A percentile compares a stretch with the other conserved stretches of the same genome.
Evolutionary conservation across 1,140 invertebrate genomes (phyloP).

Genomic region (Agrypnia vestita): DNA sequence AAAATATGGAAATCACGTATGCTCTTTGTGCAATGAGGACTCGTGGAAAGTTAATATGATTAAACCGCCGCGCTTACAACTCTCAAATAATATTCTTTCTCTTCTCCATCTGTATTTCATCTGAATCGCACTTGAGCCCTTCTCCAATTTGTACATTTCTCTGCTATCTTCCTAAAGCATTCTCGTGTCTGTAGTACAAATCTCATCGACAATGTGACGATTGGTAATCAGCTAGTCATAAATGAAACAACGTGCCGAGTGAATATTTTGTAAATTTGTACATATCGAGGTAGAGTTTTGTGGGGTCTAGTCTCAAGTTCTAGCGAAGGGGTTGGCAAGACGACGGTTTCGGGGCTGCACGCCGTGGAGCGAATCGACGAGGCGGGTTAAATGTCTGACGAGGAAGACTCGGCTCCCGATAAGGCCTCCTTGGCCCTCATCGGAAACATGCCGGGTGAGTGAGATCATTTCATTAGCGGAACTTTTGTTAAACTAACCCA

Average conservation of each 20-base stretch:
- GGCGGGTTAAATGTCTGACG: constrained; percentile 57
- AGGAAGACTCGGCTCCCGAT: constrained; percentile 51
- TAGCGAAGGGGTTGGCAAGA: neutral
- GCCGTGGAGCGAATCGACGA: constrained; percentile 22
- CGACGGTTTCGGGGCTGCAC: neutral
- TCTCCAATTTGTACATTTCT: too few relatives aligned
- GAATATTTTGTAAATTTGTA: constrained; percentile 18
- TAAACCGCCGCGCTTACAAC: neutral
- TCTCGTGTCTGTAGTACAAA: too few relatives aligned
- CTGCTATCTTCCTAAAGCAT: too few relatives aligned
- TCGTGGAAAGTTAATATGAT: neutral
- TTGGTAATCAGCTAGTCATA: too few relatives aligned
- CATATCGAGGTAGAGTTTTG: neutral
- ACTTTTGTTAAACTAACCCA: neutral
- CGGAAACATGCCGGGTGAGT: constrained; percentile 55
- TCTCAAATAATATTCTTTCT: neutral
- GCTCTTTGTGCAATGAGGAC: neutral
- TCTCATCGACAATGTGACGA: too few relatives aligned
- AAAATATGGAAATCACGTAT: neutral
- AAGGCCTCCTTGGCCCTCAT: constrained; percentile 54
- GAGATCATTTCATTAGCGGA: neutral
- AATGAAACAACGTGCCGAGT: neutral
- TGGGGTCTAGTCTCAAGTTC: neutral
- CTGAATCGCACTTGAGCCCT: neutral
- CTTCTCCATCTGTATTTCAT: neutral